phyloP scores from a whole-genome alignment of 2,113 vertebrate genomes.

The Prunella himalayana region DNA sequence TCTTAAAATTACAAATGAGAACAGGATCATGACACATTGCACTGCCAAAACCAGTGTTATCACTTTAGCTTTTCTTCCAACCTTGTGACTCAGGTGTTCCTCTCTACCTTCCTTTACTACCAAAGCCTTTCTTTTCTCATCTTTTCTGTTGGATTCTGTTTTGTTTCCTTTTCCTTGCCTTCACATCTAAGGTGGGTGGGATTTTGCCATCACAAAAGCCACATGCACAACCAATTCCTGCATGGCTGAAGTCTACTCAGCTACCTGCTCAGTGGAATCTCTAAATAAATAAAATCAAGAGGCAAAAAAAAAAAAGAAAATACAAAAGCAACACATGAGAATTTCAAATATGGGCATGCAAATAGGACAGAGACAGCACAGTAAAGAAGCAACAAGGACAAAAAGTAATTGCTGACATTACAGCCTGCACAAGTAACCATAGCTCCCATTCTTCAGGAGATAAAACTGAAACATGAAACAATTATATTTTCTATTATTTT shows the following conservation, averaged over 20 bases:
- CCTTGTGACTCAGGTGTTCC: not conserved
- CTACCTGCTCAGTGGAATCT: not conserved
- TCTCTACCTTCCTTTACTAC: not conserved
- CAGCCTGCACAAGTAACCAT: not conserved
- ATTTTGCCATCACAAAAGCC: not conserved
- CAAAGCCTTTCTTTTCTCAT: not conserved
- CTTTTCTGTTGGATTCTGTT: not conserved
- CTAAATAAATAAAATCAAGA: not conserved
- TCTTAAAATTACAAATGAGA: not conserved
- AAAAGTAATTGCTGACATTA: not conserved
- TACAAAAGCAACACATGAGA: not conserved
- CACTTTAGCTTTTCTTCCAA: not conserved
- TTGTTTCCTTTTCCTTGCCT: not conserved
- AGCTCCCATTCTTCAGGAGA: not conserved
- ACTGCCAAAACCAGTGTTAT: not conserved
- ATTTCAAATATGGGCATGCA: not conserved
- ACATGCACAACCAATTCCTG: not conserved
- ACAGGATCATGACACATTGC: not conserved
- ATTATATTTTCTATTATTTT: not conserved
- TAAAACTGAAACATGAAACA: not conserved
- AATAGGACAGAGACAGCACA: fast-evolving
- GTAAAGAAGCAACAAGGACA: not conserved
- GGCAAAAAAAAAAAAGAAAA: not conserved
- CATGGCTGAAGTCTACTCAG: not conserved
- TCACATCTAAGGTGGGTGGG: not conserved